Conservation (phyloP, 2,113 vertebrate species). For the Myanophis thanlyinensis region DNA sequence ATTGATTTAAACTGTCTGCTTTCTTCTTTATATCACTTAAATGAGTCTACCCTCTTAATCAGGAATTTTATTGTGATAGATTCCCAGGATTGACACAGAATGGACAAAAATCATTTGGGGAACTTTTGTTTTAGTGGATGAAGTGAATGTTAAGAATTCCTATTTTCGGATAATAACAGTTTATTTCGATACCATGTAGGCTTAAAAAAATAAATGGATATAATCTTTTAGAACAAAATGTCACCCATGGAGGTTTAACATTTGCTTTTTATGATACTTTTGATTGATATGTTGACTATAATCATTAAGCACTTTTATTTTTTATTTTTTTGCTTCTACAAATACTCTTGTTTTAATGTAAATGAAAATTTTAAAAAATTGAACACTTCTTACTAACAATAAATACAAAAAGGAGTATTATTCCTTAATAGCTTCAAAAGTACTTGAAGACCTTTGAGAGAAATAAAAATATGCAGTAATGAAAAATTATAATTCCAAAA, state of each 20-base stretch:
- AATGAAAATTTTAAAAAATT: not conserved
- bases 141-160: not conserved
- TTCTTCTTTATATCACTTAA: not conserved
- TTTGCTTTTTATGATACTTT: not conserved
- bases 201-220: not conserved
- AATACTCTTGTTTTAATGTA: not conserved
- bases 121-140: not conserved
- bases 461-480: too few species aligned
- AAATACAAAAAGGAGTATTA: not conserved
- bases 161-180: not conserved
- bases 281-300: not conserved
- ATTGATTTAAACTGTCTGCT: not conserved
- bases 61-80: not conserved
- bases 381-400: not conserved
- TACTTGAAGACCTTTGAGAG: slow-evolving; percentile 24
- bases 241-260: not conserved
- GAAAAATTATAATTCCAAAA: too few species aligned
- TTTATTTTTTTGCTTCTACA: not conserved
- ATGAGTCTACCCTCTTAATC: not conserved
- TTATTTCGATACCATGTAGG: not conserved
- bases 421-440: not conserved
- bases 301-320: not conserved
- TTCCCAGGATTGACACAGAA: not conserved
- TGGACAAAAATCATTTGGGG: not conserved
- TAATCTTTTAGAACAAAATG: not conserved